Evolutionary conservation across 2,888 invertebrate genomes (phyloP).

Genomic region (Hyposoter dolosus): DNA sequence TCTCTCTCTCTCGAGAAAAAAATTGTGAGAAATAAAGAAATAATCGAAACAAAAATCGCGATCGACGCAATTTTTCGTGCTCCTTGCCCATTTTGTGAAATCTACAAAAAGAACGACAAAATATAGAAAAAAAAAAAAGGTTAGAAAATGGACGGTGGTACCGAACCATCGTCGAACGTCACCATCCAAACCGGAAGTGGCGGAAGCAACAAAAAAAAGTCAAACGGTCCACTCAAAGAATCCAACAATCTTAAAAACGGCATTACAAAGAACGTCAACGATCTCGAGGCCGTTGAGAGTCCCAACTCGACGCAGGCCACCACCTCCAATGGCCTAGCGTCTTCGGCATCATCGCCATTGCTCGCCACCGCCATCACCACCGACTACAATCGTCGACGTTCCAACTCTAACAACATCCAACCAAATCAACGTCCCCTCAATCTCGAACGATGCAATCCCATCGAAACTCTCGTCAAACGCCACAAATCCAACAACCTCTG

Average conservation of each 20-base stretch:
- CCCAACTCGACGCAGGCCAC: constrained; percentile 63
- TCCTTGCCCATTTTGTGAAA: not conserved
- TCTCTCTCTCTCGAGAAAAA: constrained; percentile 19
- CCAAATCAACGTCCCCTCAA: constrained; percentile 30
- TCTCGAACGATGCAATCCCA: not conserved
- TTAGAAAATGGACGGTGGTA: constrained; percentile 77
- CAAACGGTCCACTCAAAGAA: constrained; percentile 31
- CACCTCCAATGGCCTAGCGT: constrained; percentile 46
- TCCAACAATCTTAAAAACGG: constrained; percentile 33
- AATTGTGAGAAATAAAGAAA: not conserved
- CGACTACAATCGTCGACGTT: constrained; percentile 62
- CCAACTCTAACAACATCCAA: constrained; percentile 36
- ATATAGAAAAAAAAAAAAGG: not conserved
- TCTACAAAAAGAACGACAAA: not conserved
- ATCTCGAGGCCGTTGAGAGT: constrained; percentile 47
- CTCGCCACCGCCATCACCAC: constrained; percentile 62
- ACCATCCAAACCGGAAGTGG: constrained; percentile 72
- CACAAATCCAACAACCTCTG: constrained; percentile 9
- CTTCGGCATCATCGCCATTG: constrained; percentile 71
- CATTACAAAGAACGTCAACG: constrained; percentile 16
- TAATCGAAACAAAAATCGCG: constrained; percentile 36
- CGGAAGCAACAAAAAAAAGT: constrained; percentile 72
- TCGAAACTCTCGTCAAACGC: constrained; percentile 25
- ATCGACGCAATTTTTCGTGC: not conserved
- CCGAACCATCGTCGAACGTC: constrained; percentile 76